Percentiles rank a stretch among this genome's conserved stretches.
Conservation (phyloP, 2,797 vertebrate genomes). For the Spatula clypeata region DNA sequence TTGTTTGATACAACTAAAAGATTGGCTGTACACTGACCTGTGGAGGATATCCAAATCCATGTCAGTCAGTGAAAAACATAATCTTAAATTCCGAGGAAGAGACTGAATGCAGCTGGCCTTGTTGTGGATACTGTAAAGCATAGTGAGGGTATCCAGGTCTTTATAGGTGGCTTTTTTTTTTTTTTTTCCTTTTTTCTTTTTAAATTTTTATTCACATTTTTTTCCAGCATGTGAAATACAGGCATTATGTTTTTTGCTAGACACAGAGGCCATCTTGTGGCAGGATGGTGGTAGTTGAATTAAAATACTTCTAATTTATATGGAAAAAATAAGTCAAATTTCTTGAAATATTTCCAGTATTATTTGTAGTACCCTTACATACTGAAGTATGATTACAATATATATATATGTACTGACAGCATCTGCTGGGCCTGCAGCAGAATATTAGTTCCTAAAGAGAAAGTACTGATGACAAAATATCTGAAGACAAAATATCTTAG, state of each 20-base stretch:
- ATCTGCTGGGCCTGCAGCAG: background rate
- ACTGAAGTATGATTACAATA: background rate
- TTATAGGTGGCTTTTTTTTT: background rate
- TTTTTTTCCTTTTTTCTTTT: background rate
- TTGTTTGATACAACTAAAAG: background rate
- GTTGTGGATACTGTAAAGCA: background rate
- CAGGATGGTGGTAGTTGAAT: background rate
- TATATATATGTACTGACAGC: accelerated
- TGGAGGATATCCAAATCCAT: background rate
- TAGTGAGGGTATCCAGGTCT: too few species aligned
- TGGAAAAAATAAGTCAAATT: background rate
- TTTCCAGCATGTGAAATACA: background rate
- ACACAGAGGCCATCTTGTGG: constrained; percentile 79
- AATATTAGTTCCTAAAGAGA: background rate
- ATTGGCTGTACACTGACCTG: background rate
- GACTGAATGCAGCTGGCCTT: background rate
- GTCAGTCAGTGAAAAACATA: background rate
- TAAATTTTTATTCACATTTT: background rate
- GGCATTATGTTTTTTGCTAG: background rate
- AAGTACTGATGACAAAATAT: background rate
- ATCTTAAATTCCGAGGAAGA: background rate
- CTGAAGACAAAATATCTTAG: background rate
- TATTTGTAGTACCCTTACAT: background rate
- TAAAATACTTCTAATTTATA: background rate
- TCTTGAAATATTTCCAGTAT: background rate